Evolutionary conservation across 2,113 vertebrate genomes (phyloP).

Genomic region (Apodemus speciosus): DNA sequence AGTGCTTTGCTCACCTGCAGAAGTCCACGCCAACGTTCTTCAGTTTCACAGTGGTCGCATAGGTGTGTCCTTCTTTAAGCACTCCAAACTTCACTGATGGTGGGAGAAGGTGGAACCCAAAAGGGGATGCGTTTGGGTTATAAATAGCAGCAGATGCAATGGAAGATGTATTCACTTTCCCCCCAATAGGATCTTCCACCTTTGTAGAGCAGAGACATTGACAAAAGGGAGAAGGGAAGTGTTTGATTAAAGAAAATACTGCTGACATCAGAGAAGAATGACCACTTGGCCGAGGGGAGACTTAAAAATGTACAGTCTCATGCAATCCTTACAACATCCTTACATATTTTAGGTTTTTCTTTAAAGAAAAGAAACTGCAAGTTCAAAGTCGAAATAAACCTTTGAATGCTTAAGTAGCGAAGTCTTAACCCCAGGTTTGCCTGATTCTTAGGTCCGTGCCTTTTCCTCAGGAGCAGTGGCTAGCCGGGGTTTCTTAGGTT

Average conservation of each 20-base stretch:
- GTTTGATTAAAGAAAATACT: neutral
- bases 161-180: conserved; percentile 87
- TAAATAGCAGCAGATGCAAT: conserved; percentile 70
- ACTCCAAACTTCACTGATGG: conserved; percentile 86
- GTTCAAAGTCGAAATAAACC: neutral
- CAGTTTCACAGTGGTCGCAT: conserved; percentile 84
- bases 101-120: conserved; percentile 89
- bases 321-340: neutral
- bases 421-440: neutral
- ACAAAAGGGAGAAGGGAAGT: neutral
- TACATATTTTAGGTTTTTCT: neutral
- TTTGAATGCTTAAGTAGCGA: neutral
- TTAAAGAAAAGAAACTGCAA: neutral
- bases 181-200: conserved; percentile 85
- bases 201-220: conserved; percentile 71
- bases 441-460: neutral
- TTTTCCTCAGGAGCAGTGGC: neutral
- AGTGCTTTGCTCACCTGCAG: conserved; percentile 88
- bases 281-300: neutral
- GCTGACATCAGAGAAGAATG: neutral
- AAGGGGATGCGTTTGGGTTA: neutral
- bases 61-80: conserved; percentile 87
- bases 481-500: neutral
- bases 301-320: neutral
- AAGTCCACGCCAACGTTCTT: conserved; percentile 91